Evolutionary conservation across 2,113 vertebrate species (phyloP).

Genomic region (Psittacus erithacus): DNA sequence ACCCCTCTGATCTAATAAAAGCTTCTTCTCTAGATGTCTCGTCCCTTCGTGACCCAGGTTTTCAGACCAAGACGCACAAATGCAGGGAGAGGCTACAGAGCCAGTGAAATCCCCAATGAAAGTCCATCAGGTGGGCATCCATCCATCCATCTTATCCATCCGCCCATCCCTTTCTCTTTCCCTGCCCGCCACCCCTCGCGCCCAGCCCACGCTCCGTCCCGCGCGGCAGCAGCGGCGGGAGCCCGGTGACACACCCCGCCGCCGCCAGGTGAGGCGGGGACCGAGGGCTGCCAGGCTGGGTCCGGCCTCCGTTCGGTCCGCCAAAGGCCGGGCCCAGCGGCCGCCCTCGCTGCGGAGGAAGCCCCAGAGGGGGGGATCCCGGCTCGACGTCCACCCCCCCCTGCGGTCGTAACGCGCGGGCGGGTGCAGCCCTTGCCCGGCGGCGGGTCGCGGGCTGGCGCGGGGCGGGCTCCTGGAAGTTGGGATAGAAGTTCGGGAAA

Average conservation of each 20-base stretch:
- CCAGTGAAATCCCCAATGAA: neutral
- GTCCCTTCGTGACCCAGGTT: neutral
- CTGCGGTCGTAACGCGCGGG: neutral
- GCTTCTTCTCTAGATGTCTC: neutral
- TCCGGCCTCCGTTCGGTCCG: neutral
- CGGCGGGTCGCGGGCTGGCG: too few species aligned
- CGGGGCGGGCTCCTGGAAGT: neutral
- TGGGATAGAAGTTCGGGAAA: neutral
- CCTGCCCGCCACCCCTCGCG: neutral
- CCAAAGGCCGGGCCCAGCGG: neutral
- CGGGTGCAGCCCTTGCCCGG: neutral
- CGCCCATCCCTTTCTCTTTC: neutral
- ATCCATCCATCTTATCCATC: too few species aligned
- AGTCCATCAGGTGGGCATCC: neutral
- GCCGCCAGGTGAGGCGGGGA: neutral
- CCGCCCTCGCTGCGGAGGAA: neutral
- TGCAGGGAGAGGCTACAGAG: neutral
- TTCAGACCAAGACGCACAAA: neutral
- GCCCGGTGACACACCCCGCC: neutral
- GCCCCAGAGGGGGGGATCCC: too few species aligned
- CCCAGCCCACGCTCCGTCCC: neutral
- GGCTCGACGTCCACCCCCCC: too few species aligned
- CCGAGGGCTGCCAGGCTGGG: neutral
- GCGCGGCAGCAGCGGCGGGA: neutral
- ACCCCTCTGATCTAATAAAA: neutral